phyloP scores from a whole-genome alignment of 2,888 invertebrate genomes.

The Temnothorax unifasciatus region DNA sequence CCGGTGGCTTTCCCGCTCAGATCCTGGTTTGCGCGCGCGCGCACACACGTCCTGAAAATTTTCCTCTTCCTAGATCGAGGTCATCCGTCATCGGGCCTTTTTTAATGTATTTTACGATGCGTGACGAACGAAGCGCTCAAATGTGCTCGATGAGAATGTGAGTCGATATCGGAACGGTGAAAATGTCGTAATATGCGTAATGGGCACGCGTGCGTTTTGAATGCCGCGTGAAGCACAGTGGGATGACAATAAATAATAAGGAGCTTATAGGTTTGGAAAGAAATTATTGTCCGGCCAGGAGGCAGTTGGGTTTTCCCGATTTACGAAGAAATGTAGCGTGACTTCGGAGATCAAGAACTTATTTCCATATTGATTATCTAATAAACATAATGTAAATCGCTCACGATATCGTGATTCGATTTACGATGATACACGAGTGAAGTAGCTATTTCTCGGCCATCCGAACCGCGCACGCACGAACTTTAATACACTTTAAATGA shows the following conservation, averaged over 20 bases:
- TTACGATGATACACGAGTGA: constrained; percentile 6
- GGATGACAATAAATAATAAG: background rate
- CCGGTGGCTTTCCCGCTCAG: constrained; percentile 39
- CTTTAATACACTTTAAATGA: constrained; percentile 20
- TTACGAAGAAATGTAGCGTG: background rate
- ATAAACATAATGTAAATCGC: constrained; percentile 37
- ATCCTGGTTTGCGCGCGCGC: constrained; percentile 54
- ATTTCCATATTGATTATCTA: constrained; percentile 34
- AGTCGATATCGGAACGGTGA: background rate
- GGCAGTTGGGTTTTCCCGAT: background rate
- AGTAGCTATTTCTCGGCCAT: background rate
- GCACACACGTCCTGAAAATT: constrained; percentile 38
- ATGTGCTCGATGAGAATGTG: background rate
- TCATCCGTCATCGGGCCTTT: constrained; percentile 54
- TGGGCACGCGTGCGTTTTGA: background rate
- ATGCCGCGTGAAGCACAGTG: background rate
- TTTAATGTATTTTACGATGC: constrained; percentile 55
- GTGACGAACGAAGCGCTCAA: constrained; percentile 46
- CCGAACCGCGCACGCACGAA: background rate
- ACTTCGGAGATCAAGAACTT: constrained; percentile 9
- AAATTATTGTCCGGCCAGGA: background rate
- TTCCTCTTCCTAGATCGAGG: constrained; percentile 65
- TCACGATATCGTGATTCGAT: constrained; percentile 13
- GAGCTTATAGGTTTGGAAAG: background rate
- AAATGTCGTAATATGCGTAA: background rate